Conservation (phyloP, 2,888 invertebrate species). For the Achlya flavicornis region DNA sequence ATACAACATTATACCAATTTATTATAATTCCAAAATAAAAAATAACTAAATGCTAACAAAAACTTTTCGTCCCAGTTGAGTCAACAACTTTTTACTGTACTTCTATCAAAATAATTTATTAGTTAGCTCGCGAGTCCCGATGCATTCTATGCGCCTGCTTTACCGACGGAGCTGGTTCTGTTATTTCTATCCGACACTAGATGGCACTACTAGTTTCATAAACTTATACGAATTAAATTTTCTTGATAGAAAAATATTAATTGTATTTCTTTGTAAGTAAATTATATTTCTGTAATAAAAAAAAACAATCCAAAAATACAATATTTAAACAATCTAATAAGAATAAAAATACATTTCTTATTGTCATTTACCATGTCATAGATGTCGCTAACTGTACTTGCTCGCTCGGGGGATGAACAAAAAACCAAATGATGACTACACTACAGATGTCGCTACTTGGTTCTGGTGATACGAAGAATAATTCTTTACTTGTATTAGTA, state of each 20-base stretch:
- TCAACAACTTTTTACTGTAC: not conserved
- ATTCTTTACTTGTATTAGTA: no score
- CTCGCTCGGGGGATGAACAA: not conserved
- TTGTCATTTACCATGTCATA: slow-evolving; percentile 37
- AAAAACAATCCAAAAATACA: no score
- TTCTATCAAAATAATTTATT: not conserved
- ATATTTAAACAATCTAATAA: no score
- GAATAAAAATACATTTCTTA: slow-evolving; percentile 17
- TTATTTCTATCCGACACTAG: slow-evolving; percentile 56
- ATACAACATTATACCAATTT: no score
- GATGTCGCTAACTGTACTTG: slow-evolving; percentile 50
- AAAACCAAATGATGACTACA: not conserved
- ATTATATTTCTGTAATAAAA: no score
- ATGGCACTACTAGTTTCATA: slow-evolving; percentile 46
- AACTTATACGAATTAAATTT: not conserved
- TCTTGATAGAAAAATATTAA: no score
- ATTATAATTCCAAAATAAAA: no score
- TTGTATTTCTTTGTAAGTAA: no score
- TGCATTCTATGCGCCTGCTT: slow-evolving; percentile 51
- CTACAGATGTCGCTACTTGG: slow-evolving; percentile 45
- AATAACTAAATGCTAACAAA: not conserved
- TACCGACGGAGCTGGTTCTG: slow-evolving; percentile 47
- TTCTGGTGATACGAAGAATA: no score
- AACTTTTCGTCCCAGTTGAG: not conserved
- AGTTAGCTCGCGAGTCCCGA: not conserved